Conservation (phyloP, 2,797 vertebrate species). For the Poeciliopsis gracilis region DNA sequence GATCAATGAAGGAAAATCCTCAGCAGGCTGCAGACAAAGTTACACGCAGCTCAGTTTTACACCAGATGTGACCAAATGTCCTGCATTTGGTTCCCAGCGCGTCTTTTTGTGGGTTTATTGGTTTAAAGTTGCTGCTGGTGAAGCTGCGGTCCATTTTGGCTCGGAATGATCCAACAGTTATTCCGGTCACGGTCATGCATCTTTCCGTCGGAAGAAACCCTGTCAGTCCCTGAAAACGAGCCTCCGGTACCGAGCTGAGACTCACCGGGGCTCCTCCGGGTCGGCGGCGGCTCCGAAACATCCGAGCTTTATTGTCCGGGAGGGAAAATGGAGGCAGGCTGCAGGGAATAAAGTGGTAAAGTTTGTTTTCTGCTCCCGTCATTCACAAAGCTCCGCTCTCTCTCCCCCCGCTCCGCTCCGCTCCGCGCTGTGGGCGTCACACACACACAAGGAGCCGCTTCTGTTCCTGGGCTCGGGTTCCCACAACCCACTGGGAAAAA, state of each 20-base stretch:
- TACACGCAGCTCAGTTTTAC: neutral
- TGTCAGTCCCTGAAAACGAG: constrained; percentile 49
- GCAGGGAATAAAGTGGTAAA: constrained; percentile 48
- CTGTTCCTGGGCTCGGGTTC: constrained; percentile 7
- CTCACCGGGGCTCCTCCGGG: constrained; percentile 50
- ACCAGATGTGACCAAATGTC: neutral
- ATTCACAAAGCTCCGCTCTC: constrained; percentile 81
- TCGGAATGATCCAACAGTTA: constrained; percentile 54
- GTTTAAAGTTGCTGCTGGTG: neutral
- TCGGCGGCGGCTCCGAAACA: constrained; percentile 15
- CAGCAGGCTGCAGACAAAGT: neutral
- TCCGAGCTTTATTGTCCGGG: constrained; percentile 1
- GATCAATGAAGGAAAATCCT: neutral
- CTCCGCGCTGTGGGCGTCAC: constrained; percentile 73
- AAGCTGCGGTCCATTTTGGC: constrained; percentile 18
- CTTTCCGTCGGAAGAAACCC: constrained; percentile 44
- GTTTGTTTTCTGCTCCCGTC: constrained; percentile 70
- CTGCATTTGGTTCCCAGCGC: neutral
- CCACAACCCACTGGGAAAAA: constrained; percentile 30
- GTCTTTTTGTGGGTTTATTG: neutral
- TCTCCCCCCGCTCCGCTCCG: constrained; percentile 31
- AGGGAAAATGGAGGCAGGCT: constrained; percentile 6
- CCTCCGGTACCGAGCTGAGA: constrained; percentile 26
- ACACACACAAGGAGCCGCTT: constrained; percentile 46
- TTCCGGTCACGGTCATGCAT: constrained; percentile 77